Evolutionary conservation across 2,797 vertebrate genomes (phyloP).

Genomic region (Thamnophis elegans): DNA sequence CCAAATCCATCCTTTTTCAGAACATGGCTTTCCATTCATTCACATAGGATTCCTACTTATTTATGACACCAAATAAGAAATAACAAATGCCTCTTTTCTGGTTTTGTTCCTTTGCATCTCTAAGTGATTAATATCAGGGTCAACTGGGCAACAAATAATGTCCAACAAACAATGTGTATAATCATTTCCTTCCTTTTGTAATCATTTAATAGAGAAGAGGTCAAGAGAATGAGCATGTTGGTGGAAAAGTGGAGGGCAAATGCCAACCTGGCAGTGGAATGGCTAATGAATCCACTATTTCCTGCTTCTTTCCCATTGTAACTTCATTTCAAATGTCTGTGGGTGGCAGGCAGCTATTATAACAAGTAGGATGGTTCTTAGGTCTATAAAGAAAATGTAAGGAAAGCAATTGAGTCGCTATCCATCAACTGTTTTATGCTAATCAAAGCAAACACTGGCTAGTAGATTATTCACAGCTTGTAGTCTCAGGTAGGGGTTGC

Average conservation of each 20-base stretch:
- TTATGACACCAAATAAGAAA: constrained; percentile 6
- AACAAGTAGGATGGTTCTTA: constrained; percentile 6
- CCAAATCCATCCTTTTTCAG: not conserved
- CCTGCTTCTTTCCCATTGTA: not conserved
- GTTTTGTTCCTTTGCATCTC: constrained; percentile 1
- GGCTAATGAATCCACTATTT: constrained; percentile 10
- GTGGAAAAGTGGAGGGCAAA: not conserved
- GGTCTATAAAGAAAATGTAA: not conserved
- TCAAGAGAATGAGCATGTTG: not conserved
- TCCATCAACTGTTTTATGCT: constrained; percentile 14
- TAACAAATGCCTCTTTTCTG: not conserved
- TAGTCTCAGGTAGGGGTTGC: not conserved
- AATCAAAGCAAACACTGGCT: not conserved
- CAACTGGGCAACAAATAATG: not conserved
- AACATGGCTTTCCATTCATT: constrained; percentile 3
- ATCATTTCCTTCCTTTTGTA: constrained; percentile 1
- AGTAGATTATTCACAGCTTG: not conserved
- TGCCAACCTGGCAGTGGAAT: not conserved
- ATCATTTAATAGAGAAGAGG: constrained; percentile 4
- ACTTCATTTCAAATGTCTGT: not conserved
- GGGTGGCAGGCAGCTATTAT: constrained; percentile 1
- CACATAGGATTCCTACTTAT: constrained; percentile 13
- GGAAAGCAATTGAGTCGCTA: not conserved
- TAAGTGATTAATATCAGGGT: constrained; percentile 7
- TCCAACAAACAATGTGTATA: not conserved